phyloP scores from a whole-genome alignment of 1,140 invertebrate genomes.

The Drosophila kurseongensis region DNA sequence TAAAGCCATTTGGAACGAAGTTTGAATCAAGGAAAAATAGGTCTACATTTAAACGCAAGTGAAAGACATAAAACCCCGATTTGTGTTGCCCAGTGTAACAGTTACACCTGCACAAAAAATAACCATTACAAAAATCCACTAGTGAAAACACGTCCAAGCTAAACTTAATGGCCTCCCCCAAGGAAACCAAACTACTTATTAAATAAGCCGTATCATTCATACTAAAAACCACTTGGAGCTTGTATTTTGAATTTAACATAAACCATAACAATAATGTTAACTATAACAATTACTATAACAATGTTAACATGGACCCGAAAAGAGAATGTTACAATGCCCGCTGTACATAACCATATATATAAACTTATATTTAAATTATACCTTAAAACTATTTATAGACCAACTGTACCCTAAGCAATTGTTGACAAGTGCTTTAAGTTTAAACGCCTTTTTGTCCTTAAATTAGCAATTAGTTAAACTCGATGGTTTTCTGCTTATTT shows the following conservation, averaged over 20 bases:
- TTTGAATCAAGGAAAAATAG: neutral
- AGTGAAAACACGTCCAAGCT: conserved; percentile 61
- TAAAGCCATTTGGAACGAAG: neutral
- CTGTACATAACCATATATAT: conserved; percentile 53
- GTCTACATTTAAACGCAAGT: neutral
- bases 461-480: conserved; percentile 49
- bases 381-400: conserved; percentile 30
- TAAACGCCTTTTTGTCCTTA: conserved; percentile 56
- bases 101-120: conserved; percentile 10
- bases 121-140: conserved; percentile 33
- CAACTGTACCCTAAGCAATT: conserved; percentile 68
- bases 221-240: conserved; percentile 65
- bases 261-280: conserved; percentile 44
- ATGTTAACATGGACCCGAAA: conserved; percentile 68
- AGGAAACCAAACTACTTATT: conserved; percentile 42
- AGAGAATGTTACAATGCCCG: conserved; percentile 30
- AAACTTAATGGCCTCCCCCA: conserved; percentile 51
- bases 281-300: conserved; percentile 35
- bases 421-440: conserved; percentile 76
- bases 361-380: conserved; percentile 40
- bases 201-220: conserved; percentile 55
- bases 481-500: conserved; percentile 25
- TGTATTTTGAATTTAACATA: conserved; percentile 78
- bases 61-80: neutral
- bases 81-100: conserved; percentile 12